Conservation (phyloP, 2,797 vertebrate species). For the Lindbergichthys nudifrons region DNA sequence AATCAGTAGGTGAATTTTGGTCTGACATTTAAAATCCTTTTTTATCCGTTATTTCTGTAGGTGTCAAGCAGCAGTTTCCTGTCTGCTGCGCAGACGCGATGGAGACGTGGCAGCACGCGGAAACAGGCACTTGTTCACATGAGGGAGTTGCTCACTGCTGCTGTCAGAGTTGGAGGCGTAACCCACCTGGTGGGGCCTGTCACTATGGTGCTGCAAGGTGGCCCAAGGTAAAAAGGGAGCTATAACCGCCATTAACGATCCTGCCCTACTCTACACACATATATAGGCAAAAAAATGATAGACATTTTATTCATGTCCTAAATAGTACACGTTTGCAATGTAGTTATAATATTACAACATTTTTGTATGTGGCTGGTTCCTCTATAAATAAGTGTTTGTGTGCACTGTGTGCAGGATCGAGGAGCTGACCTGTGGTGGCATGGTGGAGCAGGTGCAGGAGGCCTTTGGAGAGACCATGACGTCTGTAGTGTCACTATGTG, state of each 20-base stretch:
- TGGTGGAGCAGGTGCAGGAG: constrained; percentile 99
- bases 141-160: constrained; percentile 95
- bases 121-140: constrained; percentile 98
- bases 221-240: constrained; percentile 87
- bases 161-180: constrained; percentile 95
- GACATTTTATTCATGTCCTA: not conserved
- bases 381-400: constrained; percentile 15
- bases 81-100: constrained; percentile 95
- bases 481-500: constrained; percentile 95
- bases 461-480: constrained; percentile 99
- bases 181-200: constrained; percentile 97
- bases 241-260: not conserved
- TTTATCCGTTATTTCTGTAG: constrained; percentile 72
- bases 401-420: constrained; percentile 88
- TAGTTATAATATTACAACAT: not conserved
- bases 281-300: not conserved
- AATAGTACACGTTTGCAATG: not conserved
- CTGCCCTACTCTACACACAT: not conserved
- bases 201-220: constrained; percentile 98
- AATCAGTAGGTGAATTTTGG: constrained; percentile 14
- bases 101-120: constrained; percentile 95
- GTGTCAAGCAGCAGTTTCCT: constrained; percentile 98
- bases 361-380: not conserved
- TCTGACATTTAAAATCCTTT: constrained; percentile 2
- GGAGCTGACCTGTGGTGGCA: constrained; percentile 96